Percentiles rank a stretch among this genome's conserved stretches.
These are phyloP conservation scores for Sylvietta virens DNA, from an alignment of 2,113 vertebrate species.

Conservation along the genomic window DNA sequence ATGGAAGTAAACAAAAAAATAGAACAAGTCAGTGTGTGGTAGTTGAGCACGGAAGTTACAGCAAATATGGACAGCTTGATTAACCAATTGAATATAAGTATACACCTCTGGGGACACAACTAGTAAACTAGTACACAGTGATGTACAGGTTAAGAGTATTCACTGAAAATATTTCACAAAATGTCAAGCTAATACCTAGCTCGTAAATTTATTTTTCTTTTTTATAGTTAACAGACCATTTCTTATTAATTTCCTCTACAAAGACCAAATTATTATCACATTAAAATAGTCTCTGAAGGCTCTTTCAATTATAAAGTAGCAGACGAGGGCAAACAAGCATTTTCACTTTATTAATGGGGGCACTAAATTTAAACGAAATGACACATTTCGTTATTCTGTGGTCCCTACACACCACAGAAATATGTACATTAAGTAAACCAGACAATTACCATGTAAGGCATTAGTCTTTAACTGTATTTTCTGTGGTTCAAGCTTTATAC, in stretches of 20 bases:
- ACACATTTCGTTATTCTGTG: not conserved
- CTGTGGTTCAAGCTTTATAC: not conserved
- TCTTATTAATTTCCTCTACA: not conserved
- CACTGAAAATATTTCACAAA: not conserved
- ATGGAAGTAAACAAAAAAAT: not conserved
- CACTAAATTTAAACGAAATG: not conserved
- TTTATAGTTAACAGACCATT: not conserved
- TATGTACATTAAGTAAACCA: not conserved
- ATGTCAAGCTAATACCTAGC: not conserved
- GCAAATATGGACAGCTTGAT: too few species aligned
- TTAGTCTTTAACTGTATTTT: not conserved
- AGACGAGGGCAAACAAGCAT: not conserved
- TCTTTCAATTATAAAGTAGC: not conserved
- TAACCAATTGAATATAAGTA: too few species aligned
- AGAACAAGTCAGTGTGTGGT: not conserved
- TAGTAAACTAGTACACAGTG: too few species aligned
- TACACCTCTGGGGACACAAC: too few species aligned
- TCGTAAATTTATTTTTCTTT: not conserved
- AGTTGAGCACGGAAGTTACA: too few species aligned
- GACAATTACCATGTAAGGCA: not conserved
- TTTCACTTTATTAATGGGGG: not conserved
- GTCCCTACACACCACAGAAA: not conserved
- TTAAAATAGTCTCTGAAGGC: not conserved
- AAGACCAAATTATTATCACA: not conserved
- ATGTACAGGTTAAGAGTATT: not conserved